These are phyloP conservation scores for Nymphalis io DNA, from an alignment of 1,140 invertebrate species.

Conservation along the genomic window DNA sequence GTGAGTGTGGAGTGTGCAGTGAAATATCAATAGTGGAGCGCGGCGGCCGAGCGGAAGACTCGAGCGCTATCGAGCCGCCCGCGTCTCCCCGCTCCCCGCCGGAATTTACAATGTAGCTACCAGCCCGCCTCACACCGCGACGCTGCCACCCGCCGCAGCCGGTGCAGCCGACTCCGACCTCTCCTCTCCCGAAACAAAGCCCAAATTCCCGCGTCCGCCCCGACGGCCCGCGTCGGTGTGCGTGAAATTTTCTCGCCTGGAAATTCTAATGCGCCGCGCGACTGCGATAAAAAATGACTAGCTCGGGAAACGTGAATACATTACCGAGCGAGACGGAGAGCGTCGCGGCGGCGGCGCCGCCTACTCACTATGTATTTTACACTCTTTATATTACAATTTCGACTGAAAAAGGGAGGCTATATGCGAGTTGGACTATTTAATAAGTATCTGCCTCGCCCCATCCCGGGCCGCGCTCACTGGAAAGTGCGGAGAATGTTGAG, in stretches of 20 bases:
- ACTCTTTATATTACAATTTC: conserved; percentile 63
- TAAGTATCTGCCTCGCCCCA: conserved; percentile 36
- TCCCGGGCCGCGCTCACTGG: conserved; percentile 16
- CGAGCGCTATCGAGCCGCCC: conserved; percentile 55
- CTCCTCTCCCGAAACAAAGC: conserved; percentile 14
- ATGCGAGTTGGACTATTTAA: conserved; percentile 45
- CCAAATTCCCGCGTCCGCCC: conserved; percentile 20
- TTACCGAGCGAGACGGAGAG: conserved; percentile 68
- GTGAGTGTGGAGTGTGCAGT: conserved; percentile 24
- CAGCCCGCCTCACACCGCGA: conserved; percentile 42
- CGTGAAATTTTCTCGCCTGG: conserved; percentile 76
- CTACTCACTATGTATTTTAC: conserved; percentile 56
- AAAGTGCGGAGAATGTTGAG: conserved; percentile 7
- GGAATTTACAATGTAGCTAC: conserved; percentile 70
- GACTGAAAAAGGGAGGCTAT: conserved; percentile 63
- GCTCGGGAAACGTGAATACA: conserved; percentile 75
- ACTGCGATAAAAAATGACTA: conserved; percentile 78
- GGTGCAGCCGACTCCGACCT: conserved; percentile 4
- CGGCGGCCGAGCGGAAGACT: conserved; percentile 46
- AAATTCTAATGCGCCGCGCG: conserved; percentile 76
- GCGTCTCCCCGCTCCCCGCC: conserved; percentile 45
- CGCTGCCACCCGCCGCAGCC: conserved; percentile 40
- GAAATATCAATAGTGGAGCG: conserved; percentile 40
- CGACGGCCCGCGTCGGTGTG: conserved; percentile 46
- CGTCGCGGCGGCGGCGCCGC: conserved; percentile 35